These are phyloP conservation scores for Anagrus nilaparvatae DNA, from an alignment of 1,140 invertebrate species.

Conservation along the genomic window DNA sequence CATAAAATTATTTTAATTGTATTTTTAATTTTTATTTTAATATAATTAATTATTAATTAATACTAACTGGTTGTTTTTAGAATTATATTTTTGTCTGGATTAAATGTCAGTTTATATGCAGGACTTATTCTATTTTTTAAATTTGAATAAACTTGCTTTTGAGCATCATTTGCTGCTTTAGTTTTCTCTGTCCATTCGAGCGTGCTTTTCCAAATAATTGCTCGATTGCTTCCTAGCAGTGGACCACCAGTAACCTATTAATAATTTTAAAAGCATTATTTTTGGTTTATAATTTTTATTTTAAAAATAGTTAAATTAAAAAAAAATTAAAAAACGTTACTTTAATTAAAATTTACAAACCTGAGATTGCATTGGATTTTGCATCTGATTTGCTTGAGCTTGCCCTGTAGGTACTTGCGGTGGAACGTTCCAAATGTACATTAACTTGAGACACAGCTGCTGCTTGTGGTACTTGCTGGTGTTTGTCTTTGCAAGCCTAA, in stretches of 20 bases:
- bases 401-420: too few relatives aligned
- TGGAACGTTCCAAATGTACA: too few relatives aligned
- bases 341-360: too few relatives aligned
- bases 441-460: conserved; percentile 29
- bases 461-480: conserved; percentile 31
- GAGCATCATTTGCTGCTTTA: conserved; percentile 52
- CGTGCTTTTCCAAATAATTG: conserved; percentile 75
- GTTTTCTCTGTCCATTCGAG: conserved; percentile 88
- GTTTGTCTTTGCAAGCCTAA: conserved; percentile 30
- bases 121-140: conserved; percentile 47
- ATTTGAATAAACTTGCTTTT: conserved; percentile 71
- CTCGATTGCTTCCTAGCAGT: too few relatives aligned
- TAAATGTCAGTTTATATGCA: conserved; percentile 58
- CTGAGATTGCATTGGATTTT: too few relatives aligned
- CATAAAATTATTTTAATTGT: conserved; percentile 10
- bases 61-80: conserved; percentile 26
- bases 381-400: too few relatives aligned
- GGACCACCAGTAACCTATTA: too few relatives aligned
- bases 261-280: too few relatives aligned
- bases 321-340: too few relatives aligned
- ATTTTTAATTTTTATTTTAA: conserved; percentile 1
- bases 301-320: too few relatives aligned
- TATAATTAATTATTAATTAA: conserved; percentile 1
- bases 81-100: conserved; percentile 48
- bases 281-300: too few relatives aligned